Evolutionary conservation across 1,140 invertebrate genomes (phyloP).

Genomic region (Euura lappo): DNA sequence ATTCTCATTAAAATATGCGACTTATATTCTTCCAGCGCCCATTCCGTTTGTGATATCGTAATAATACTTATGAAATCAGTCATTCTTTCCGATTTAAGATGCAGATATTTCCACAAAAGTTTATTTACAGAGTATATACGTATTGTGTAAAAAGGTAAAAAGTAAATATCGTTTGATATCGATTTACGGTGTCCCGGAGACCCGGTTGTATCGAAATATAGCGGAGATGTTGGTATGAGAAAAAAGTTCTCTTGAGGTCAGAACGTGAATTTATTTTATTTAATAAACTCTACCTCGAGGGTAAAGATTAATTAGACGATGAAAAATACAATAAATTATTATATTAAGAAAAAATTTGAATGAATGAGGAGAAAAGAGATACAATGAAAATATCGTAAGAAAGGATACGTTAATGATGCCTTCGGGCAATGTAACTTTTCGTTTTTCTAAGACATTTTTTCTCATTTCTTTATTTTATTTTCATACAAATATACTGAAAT

Average conservation of each 20-base stretch:
- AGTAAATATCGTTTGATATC: neutral
- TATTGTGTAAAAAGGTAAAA: too few relatives aligned
- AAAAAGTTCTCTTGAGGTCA: neutral
- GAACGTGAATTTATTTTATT: neutral
- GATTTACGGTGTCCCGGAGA: neutral
- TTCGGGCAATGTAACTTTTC: slow-evolving; percentile 36
- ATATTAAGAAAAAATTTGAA: slow-evolving; percentile 34
- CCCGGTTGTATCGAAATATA: neutral
- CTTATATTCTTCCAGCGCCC: too few relatives aligned
- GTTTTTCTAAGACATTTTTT: slow-evolving; percentile 23
- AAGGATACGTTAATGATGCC: slow-evolving; percentile 52
- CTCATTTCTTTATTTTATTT: too few relatives aligned
- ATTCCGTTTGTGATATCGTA: too few relatives aligned
- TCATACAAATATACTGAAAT: too few relatives aligned
- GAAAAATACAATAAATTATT: slow-evolving; percentile 45
- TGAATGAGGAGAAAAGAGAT: slow-evolving; percentile 2
- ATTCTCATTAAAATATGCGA: too few relatives aligned
- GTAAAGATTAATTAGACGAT: slow-evolving; percentile 40
- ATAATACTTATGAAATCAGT: too few relatives aligned
- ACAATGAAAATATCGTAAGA: slow-evolving; percentile 40
- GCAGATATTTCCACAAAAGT: too few relatives aligned
- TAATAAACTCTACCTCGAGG: neutral
- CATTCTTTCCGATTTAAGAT: too few relatives aligned
- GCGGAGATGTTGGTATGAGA: neutral
- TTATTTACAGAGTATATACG: too few relatives aligned